Evolutionary conservation across 2,113 vertebrate species (phyloP), one percentile per base, ranked within the genome.

Genomic region (Lagopus muta): DNA sequence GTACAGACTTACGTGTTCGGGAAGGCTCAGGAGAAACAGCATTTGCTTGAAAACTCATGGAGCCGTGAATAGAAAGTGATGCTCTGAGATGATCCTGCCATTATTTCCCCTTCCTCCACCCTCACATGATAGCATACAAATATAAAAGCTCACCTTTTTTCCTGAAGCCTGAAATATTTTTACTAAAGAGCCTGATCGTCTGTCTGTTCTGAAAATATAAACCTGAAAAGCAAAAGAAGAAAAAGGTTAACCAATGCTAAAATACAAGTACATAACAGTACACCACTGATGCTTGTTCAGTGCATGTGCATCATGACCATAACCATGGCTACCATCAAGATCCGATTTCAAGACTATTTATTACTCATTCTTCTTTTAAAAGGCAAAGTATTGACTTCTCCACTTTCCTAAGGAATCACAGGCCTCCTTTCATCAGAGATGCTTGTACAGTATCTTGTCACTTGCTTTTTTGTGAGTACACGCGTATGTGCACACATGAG

Each of bases 201-300:
- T 98, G 67, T 99, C 99, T 10, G 98, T 98, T 98, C 98, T 98
- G 95, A 99, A 99, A 97, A 99, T 98, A 96, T 99, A 99, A 97
- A 99, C 99, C 99, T 99, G 65, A 22, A 65, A 93, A 94, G 65
- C 22, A 32, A 88, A 76, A 95, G 69, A 93, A 62, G 28, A 66
- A 92, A 89, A 25, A 86, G 54, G 18, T 84, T 86, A 83, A 73
- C 8, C 45, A 81, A 25, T 28, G 48, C 4, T 58, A 57, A 28
- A 67, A 13, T 18, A 60, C 2, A 71, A 45, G 10, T 6, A 47
- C 24, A 42, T 25, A 74, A 36, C 2, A 15, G 32, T 20, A n/a
- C 12, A 67, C 42, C 34, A 78, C 3, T 10, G 18, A 7, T 45
- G 36, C 22, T 83, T 83, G 74, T 40, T 61, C 22, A 30, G 12